Evolutionary conservation across 2,113 vertebrate genomes (phyloP), one percentile per base, ranked within the genome.

Genomic region (Sialia sialis): DNA sequence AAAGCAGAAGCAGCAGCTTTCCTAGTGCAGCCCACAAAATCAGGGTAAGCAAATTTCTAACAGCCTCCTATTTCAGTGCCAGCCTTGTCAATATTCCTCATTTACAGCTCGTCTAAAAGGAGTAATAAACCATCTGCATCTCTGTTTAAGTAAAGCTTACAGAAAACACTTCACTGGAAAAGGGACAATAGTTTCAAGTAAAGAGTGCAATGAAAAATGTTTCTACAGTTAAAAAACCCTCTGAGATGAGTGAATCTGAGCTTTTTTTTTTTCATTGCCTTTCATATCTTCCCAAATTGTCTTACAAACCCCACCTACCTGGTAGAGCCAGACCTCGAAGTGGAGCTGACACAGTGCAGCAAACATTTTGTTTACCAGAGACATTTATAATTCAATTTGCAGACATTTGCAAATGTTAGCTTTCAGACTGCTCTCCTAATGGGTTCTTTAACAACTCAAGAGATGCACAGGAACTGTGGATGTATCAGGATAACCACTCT

Each of bases 301-400:
- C 68, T 76, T 43, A 44, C 22, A 80, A 79, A 92, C 68, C 29
- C 81, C 6, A 4, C 1, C 1, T 12, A 77, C 36, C 59, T 63
- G 81, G 58, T 38, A 32, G 26, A 82, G 62, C 38, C 79, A 72
- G 84, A 75, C 41, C 83, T 70, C 20, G 1, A 87, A 86, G 44
- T 4, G n/a, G 49, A 87, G 58, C 64, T 2, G 17, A 63, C 70
- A 88, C 1, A 5, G 84, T 48, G 25, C 43, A 78, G 72, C 43
- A 74, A 84, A 81, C 78, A 70, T 64, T 84, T 88, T 80, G 83
- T 51, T 64, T 77, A 97, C 87, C 90, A 94, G 90, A 77, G 30
- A 91, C 68, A 88, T 93, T 94, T 83, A 79, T 95, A 97, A 97
- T 95, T 96, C 94, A 96, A 96, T 97, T 93, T 89, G 75, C 82